Base-by-base conservation (phyloP, 2,113 vertebrate species). In the Trogon surrucura region DNA sequence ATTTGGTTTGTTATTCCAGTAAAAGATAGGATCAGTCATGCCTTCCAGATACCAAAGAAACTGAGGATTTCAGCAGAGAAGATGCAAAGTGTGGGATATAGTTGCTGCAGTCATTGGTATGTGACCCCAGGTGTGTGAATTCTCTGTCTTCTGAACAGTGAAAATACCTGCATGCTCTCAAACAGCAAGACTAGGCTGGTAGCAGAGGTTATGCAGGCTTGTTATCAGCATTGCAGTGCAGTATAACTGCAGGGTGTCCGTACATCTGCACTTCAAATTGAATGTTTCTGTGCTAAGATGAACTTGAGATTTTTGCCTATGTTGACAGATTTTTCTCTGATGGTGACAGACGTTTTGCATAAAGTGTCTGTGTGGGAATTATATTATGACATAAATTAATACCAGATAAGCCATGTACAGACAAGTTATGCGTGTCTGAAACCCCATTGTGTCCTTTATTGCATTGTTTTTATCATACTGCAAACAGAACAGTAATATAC, bases 1-100 rank as follows among this genome's bases (percentile, higher is more conserved):
- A 13, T 71, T 91, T 80, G 72, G 23, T 95, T 87, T 87, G 83
- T 41, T 64, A 91, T 41, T 77, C 72, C 47, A 74, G 51, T 70
- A n/a, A 77, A 87, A 93, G 54, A 23, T 47, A 90, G 53, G 45
- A 82, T 30, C 75, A 30, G 54, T 20, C 50, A 30, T 0, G 0
- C 47, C 73, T 80, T 48, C 25, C 67, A 48, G 69, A 67, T 61
- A 56, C 38, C 32, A 66, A 41, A 80, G 75, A 66, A 92, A 23
- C 22, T 0, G n/a, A 74, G 29, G 69, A 75, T 74, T 93, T 86
- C 51, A 53, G 51, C 60, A 64, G 36, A 64, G 72, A 67, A 91
- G 75, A 64, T 64, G 60, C 44, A 54, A 34, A 72, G 50, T 32
- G 9, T 0, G 0, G 91, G 66, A 80, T 10, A 1, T 18, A 30